phyloP scores from a whole-genome alignment of 2,797 vertebrate species.

The Cottoperca gobio region DNA sequence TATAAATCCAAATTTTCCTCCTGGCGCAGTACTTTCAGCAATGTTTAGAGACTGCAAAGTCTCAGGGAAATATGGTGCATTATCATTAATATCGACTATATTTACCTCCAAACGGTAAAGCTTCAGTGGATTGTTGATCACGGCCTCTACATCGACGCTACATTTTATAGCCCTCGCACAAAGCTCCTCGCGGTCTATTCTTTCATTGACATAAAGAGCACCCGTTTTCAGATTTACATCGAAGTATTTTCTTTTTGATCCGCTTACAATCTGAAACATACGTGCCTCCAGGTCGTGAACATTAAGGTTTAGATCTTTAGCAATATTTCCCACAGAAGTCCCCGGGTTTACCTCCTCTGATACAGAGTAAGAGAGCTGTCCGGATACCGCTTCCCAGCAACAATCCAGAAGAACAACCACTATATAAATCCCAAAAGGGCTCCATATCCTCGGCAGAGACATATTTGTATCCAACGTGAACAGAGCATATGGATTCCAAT shows the following conservation, averaged over 20 bases:
- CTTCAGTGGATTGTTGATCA: conserved; percentile 73
- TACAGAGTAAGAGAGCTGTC: conserved; percentile 79
- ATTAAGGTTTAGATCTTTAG: conserved; percentile 76
- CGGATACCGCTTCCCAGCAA: conserved; percentile 56
- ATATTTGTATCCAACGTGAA: conserved; percentile 47
- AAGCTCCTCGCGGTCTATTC: conserved; percentile 79
- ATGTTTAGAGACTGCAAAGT: conserved; percentile 73
- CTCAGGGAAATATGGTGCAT: conserved; percentile 66
- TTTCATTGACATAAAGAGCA: conserved; percentile 68
- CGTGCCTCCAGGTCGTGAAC: conserved; percentile 70
- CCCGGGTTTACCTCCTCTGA: conserved; percentile 77
- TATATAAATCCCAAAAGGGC: conserved; percentile 29
- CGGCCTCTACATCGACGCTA: conserved; percentile 69
- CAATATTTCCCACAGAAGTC: conserved; percentile 78
- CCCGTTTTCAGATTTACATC: conserved; percentile 79
- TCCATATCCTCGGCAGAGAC: conserved; percentile 31
- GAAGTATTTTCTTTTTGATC: conserved; percentile 75
- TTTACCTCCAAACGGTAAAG: conserved; percentile 72
- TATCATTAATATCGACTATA: conserved; percentile 77
- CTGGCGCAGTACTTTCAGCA: conserved; percentile 76
- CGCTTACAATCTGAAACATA: conserved; percentile 75
- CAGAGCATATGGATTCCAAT: not conserved
- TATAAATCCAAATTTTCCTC: conserved; percentile 68
- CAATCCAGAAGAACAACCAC: conserved; percentile 54
- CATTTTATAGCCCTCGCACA: conserved; percentile 70